Conservation (phyloP, 2,888 invertebrate genomes). For the Drosophila rellima region DNA sequence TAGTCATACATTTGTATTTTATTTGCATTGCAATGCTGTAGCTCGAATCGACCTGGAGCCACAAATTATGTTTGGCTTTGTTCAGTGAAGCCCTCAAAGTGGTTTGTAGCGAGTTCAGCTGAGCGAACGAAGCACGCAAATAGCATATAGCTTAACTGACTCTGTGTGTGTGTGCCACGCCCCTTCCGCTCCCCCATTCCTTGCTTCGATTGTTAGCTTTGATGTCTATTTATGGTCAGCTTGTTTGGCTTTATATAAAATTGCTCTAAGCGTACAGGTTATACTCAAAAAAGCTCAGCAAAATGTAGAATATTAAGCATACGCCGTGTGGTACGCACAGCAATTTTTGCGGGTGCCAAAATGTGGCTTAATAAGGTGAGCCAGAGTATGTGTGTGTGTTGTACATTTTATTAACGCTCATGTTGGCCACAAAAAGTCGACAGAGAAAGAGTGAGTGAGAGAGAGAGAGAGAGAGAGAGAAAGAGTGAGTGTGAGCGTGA, state of each 20-base stretch:
- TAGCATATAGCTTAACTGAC: constrained; percentile 44
- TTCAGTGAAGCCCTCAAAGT: constrained; percentile 63
- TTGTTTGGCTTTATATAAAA: constrained; percentile 59
- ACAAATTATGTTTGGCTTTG: constrained; percentile 47
- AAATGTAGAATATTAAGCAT: constrained; percentile 59
- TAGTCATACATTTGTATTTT: background rate
- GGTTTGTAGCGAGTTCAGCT: constrained; percentile 48
- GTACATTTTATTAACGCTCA: constrained; percentile 65
- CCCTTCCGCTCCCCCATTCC: constrained; percentile 1
- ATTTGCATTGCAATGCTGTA: constrained; percentile 10
- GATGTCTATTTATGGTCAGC: constrained; percentile 73
- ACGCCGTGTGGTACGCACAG: constrained; percentile 44
- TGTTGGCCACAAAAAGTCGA: constrained; percentile 43
- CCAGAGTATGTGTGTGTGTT: constrained; percentile 34
- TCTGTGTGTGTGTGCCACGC: constrained; percentile 35
- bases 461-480: background rate
- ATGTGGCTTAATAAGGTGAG: constrained; percentile 56
- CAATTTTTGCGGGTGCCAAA: constrained; percentile 62
- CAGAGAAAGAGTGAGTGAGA: too few species aligned
- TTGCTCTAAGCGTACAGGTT: constrained; percentile 52
- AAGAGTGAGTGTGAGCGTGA: background rate
- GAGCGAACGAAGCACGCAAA: constrained; percentile 74
- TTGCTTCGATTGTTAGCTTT: constrained; percentile 49
- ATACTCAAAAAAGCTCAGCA: constrained; percentile 8
- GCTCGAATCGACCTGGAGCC: constrained; percentile 2